phyloP scores from a whole-genome alignment of 1,140 invertebrate genomes.

The Brachionus plicatilis region DNA sequence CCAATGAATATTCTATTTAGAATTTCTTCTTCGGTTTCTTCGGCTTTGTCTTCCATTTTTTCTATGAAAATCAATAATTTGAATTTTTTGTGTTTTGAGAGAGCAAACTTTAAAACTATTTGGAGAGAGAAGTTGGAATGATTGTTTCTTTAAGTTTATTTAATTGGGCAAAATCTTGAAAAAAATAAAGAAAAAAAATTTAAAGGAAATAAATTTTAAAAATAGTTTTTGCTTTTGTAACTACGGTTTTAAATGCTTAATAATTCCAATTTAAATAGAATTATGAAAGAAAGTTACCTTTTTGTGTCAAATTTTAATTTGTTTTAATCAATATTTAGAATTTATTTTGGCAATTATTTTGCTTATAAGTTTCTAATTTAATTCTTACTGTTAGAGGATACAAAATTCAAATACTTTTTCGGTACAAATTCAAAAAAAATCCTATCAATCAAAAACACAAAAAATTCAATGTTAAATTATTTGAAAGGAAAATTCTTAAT shows the following conservation, averaged over 20 bases:
- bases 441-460: too few relatives aligned
- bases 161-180: neutral
- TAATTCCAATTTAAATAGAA: neutral
- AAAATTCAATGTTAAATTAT: too few relatives aligned
- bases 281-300: neutral
- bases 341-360: neutral
- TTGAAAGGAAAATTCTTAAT: too few relatives aligned
- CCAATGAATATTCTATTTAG: slow-evolving; percentile 83
- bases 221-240: neutral
- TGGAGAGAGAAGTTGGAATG: neutral
- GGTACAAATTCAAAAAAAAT: too few relatives aligned
- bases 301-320: neutral
- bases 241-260: slow-evolving; percentile 24
- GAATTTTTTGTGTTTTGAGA: neutral
- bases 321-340: neutral
- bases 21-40: slow-evolving; percentile 43
- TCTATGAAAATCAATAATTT: neutral
- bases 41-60: slow-evolving; percentile 23
- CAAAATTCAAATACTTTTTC: too few relatives aligned
- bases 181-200: neutral
- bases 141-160: neutral
- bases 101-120: neutral
- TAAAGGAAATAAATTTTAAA: neutral
- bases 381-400: too few relatives aligned
- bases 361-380: too few relatives aligned